Evolutionary conservation across 2,113 vertebrate genomes (phyloP).

Genomic region (Emydura subglobosa): DNA sequence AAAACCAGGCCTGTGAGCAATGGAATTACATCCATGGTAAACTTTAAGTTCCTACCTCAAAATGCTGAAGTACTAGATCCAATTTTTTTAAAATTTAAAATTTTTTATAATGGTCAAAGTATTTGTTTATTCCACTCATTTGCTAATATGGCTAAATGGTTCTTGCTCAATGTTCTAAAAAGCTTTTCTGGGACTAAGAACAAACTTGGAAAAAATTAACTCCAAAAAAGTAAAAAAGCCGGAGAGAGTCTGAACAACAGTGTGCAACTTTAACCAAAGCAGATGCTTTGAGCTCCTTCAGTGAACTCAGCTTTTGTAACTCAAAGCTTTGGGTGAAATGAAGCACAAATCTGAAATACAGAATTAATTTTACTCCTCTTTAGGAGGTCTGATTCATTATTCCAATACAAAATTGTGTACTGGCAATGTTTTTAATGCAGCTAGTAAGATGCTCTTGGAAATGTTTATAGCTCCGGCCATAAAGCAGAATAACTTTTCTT

Average conservation of each 20-base stretch:
- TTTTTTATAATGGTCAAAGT: too few species aligned
- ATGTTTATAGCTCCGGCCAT: neutral
- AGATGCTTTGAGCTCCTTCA: neutral
- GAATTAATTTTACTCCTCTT: fast-evolving
- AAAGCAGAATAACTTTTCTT: neutral
- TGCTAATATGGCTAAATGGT: neutral
- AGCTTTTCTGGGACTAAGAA: neutral
- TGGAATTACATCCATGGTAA: too few species aligned
- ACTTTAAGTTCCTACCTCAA: too few species aligned
- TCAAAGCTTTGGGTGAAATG: neutral
- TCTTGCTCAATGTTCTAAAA: neutral
- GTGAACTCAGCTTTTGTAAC: neutral
- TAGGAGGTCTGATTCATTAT: neutral
- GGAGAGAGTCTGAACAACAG: neutral
- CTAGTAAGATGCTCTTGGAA: neutral
- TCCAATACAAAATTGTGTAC: neutral
- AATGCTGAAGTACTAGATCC: too few species aligned
- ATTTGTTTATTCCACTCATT: neutral
- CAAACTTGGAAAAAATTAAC: neutral
- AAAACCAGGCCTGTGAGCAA: too few species aligned
- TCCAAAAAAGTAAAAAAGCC: neutral
- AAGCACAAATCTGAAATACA: neutral
- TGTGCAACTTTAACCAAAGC: neutral
- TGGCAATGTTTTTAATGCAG: neutral
- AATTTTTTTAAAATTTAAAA: too few species aligned